phyloP scores from a whole-genome alignment of 2,888 invertebrate species.

The Plagodis pulveraria region DNA sequence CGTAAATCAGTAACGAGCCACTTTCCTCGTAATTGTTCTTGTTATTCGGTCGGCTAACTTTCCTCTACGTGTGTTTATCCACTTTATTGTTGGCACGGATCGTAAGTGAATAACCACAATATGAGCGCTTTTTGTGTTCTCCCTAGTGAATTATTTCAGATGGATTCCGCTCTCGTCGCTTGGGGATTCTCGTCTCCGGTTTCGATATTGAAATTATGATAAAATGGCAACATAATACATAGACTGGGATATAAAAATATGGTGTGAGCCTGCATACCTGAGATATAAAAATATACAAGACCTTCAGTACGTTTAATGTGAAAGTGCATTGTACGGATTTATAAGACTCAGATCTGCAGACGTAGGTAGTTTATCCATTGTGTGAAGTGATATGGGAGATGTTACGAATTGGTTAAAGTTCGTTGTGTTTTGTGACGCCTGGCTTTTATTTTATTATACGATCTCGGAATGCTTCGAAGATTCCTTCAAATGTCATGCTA shows the following conservation, averaged over 20 bases:
- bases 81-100: slow-evolving; percentile 41
- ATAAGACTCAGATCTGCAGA: slow-evolving; percentile 16
- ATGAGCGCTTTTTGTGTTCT: slow-evolving; percentile 31
- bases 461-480: slow-evolving; percentile 7
- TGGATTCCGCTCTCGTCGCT: slow-evolving; percentile 29
- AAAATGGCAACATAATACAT: slow-evolving; percentile 35
- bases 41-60: slow-evolving; percentile 46
- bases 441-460: slow-evolving; percentile 15
- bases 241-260: slow-evolving; percentile 30
- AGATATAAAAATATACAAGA: slow-evolving; percentile 28
- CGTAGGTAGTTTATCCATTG: slow-evolving; percentile 21
- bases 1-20: slow-evolving; percentile 49
- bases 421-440: slow-evolving; percentile 15
- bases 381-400: slow-evolving; percentile 20
- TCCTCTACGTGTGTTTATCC: slow-evolving; percentile 39
- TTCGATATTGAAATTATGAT: slow-evolving; percentile 43
- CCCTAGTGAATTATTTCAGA: slow-evolving; percentile 33
- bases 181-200: slow-evolving; percentile 32
- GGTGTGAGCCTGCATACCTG: too few species aligned
- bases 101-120: slow-evolving; percentile 35
- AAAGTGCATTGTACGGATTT: slow-evolving; percentile 40
- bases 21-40: slow-evolving; percentile 51
- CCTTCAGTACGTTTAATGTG: slow-evolving; percentile 22
- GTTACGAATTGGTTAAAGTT: slow-evolving; percentile 16
- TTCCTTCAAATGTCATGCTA: slow-evolving; percentile 5